These are phyloP conservation scores for Coboldia fuscipes DNA, from an alignment of 1,140 invertebrate genomes.

Conservation along the genomic window DNA sequence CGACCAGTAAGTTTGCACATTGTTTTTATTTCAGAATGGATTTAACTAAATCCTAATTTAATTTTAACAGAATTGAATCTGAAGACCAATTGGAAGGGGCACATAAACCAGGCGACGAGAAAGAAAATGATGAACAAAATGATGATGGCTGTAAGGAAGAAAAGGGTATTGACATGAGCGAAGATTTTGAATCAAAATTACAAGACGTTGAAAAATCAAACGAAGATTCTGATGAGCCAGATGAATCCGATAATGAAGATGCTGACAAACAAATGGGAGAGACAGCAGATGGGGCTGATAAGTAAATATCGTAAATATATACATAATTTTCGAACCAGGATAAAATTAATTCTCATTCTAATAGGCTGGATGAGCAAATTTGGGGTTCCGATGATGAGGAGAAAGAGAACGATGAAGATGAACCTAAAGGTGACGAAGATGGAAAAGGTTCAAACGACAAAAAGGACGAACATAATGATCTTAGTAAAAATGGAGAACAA, in stretches of 20 bases:
- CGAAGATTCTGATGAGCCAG: conserved; percentile 35
- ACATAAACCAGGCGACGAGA: conserved; percentile 46
- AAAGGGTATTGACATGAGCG: conserved; percentile 38
- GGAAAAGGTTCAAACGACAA: conserved; percentile 48
- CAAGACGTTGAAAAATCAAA: conserved; percentile 52
- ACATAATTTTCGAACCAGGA: neutral
- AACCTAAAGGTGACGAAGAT: conserved; percentile 37
- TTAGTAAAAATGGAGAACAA: conserved; percentile 34
- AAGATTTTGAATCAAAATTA: conserved; percentile 39
- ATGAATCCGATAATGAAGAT: conserved; percentile 43
- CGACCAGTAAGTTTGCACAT: conserved; percentile 34
- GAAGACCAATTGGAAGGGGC: conserved; percentile 89
- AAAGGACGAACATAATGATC: conserved; percentile 38
- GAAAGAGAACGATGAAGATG: conserved; percentile 33
- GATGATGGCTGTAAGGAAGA: conserved; percentile 75
- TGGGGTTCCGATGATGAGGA: conserved; percentile 74
- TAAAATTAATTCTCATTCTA: conserved; percentile 5
- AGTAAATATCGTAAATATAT: conserved; percentile 25
- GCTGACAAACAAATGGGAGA: conserved; percentile 93
- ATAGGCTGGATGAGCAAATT: conserved; percentile 49
- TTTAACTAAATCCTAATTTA: neutral
- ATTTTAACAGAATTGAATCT: conserved; percentile 10
- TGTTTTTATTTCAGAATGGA: neutral
- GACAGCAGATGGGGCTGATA: conserved; percentile 59
- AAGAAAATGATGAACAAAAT: conserved; percentile 23